A percentile compares a stretch with the other conserved stretches of the same genome.
These are phyloP conservation scores for Homarus americanus DNA, from an alignment of 1,140 invertebrate genomes.

Conservation along the genomic window DNA sequence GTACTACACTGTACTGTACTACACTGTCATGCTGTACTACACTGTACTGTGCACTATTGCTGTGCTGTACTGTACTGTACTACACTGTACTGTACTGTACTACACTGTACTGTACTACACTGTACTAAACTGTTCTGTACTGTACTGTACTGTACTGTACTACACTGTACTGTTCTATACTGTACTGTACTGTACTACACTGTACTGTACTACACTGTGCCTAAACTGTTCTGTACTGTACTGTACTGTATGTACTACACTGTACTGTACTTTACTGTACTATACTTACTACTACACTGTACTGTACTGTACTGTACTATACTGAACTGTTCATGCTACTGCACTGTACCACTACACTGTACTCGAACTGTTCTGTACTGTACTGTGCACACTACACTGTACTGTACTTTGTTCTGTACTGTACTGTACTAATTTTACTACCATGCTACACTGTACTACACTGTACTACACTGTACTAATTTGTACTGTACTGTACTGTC, in stretches of 20 bases:
- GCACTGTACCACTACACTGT: conserved; percentile 63
- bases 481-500: conserved; percentile 62
- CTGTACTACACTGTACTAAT: conserved; percentile 73
- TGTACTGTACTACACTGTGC: conserved; percentile 65
- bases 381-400: conserved; percentile 61
- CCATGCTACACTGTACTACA: conserved; percentile 69
- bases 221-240: conserved; percentile 69
- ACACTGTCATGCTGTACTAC: conserved; percentile 72
- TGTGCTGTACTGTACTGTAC: conserved; percentile 75
- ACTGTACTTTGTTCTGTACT: conserved; percentile 53
- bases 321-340: conserved; percentile 72
- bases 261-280: no score
- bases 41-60: conserved; percentile 71
- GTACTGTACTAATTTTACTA: conserved; percentile 65
- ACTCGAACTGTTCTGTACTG: conserved; percentile 40
- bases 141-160: conserved; percentile 75
- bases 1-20: conserved; percentile 69
- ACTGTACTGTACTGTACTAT: conserved; percentile 73
- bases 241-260: no score
- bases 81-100: conserved; percentile 74
- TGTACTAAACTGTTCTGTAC: conserved; percentile 75
- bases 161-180: conserved; percentile 74
- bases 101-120: conserved; percentile 75
- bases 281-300: conserved; percentile 74
- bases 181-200: conserved; percentile 68